Base-by-base conservation (phyloP, 2,113 vertebrate species). In the Nerophis ophidion region DNA sequence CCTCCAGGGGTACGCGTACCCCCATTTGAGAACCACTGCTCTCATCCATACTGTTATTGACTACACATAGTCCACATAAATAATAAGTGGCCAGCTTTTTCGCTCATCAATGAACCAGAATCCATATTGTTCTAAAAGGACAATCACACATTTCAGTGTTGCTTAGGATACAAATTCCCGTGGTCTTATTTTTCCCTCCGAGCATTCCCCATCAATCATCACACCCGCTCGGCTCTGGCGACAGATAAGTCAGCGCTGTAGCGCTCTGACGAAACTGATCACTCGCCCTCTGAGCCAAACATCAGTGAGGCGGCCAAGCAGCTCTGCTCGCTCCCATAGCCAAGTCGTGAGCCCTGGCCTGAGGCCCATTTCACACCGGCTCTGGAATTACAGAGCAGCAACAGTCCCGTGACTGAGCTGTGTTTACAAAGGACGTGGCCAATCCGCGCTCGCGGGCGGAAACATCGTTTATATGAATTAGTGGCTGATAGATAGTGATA, bases 391-490 rank as follows among this genome's bases (percentile, higher is more conserved):
- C 74, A 86, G 71, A 67, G 54, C 52, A 70, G 74, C 40, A 11
- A 62, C 64, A 72, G 68, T 77, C 74, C 77, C 72, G 72, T 84
- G 80, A 78, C 82, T 75, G 80, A 81, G 76, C 68, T 80, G 74
- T 86, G 82, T 85, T 88, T 87, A 86, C 83, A 83, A 71, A 68
- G 73, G 75, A 70, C 79, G 81, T 71, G 81, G 79, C 82, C 81
- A 48, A 63, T 77, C 76, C 68, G 14, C 65, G 79, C 80, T 85
- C 75, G 72, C 73, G 82, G 80, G 81, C 57, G 49, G 68, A 83
- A 81, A 72, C 73, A 85, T 80, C 77, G 80, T 84, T 85, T 80
- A 77, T 79, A 81, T 76, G 71, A 81, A 83, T 83, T 82, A 75
- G 48, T 70, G 78, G 70, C 74, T 84, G 73, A 80, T 82, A 80